Conservation (phyloP, 2,797 vertebrate species). For the Pangasius sanitwongsei region DNA sequence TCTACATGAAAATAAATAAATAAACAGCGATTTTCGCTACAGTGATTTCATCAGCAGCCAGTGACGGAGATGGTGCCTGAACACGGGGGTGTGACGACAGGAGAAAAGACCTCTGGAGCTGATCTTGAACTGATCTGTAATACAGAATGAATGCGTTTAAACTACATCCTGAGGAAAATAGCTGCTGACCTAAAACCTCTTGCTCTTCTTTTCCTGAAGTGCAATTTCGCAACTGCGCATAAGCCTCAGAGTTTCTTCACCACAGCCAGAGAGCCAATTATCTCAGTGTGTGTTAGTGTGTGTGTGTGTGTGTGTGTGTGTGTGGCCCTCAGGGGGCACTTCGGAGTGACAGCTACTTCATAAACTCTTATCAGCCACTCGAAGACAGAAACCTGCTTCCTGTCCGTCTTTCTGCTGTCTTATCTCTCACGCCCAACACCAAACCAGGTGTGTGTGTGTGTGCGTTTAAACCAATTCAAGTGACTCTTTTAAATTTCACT, state of each 20-base stretch:
- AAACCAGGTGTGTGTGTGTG: conserved; percentile 12
- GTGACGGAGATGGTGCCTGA: not conserved
- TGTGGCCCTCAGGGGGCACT: conserved; percentile 40
- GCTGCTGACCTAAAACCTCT: conserved; percentile 2
- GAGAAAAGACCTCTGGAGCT: not conserved
- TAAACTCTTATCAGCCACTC: conserved; percentile 49
- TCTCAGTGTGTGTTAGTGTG: conserved; percentile 10
- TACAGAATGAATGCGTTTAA: not conserved
- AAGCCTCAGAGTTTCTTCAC: conserved; percentile 18
- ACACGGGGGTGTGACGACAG: not conserved
- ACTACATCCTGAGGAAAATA: conserved; percentile 7
- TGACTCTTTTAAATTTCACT: not conserved
- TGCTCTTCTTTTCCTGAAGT: conserved; percentile 6
- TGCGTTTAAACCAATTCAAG: not conserved
- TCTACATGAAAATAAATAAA: not conserved
- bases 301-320: conserved; percentile 7
- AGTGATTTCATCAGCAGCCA: not conserved
- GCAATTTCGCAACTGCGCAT: conserved; percentile 37
- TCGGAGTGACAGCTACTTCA: conserved; percentile 52
- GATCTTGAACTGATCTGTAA: not conserved
- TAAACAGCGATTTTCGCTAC: not conserved
- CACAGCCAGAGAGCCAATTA: conserved; percentile 43
- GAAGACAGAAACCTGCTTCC: conserved; percentile 36
- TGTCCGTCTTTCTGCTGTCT: conserved; percentile 19
- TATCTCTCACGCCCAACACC: conserved; percentile 26